A percentile compares a stretch with the other conserved stretches of the same genome.
Evolutionary conservation across 1,140 invertebrate genomes (phyloP).

Genomic region (Goniozus legneri): DNA sequence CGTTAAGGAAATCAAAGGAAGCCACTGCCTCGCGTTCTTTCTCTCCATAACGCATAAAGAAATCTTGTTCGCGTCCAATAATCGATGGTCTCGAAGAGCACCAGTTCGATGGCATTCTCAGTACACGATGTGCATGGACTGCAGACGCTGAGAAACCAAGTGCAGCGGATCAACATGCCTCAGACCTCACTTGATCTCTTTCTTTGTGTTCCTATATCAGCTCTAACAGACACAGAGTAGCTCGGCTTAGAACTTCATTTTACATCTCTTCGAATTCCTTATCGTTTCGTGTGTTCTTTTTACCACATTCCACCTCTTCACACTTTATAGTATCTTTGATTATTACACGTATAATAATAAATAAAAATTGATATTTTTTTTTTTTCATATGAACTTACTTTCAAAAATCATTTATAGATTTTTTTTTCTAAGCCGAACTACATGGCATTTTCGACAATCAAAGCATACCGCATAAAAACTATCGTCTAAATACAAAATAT

Average conservation of each 20-base stretch:
- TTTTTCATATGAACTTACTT: background rate
- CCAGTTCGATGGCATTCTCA: constrained; percentile 54
- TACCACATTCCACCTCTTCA: constrained; percentile 20
- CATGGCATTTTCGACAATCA: constrained; percentile 51
- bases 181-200: constrained; percentile 33
- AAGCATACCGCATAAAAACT: constrained; percentile 48
- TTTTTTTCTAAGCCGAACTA: constrained; percentile 46
- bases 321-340: constrained; percentile 6
- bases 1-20: constrained; percentile 69
- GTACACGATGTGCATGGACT: constrained; percentile 57
- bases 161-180: constrained; percentile 42
- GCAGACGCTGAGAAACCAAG: constrained; percentile 59
- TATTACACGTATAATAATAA: constrained; percentile 2
- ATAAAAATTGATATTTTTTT: background rate
- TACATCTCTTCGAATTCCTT: background rate
- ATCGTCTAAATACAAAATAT: constrained; percentile 49
- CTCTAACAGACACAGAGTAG: constrained; percentile 45
- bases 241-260: constrained; percentile 40
- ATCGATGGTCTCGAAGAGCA: constrained; percentile 61
- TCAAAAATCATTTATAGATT: background rate
- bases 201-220: constrained; percentile 35
- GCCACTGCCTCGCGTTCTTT: constrained; percentile 73
- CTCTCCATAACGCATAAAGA: constrained; percentile 74
- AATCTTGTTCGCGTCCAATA: constrained; percentile 66
- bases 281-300: constrained; percentile 11